These are phyloP conservation scores for Neodon shergylaensis DNA, from an alignment of 2,113 vertebrate genomes.

Conservation along the genomic window DNA sequence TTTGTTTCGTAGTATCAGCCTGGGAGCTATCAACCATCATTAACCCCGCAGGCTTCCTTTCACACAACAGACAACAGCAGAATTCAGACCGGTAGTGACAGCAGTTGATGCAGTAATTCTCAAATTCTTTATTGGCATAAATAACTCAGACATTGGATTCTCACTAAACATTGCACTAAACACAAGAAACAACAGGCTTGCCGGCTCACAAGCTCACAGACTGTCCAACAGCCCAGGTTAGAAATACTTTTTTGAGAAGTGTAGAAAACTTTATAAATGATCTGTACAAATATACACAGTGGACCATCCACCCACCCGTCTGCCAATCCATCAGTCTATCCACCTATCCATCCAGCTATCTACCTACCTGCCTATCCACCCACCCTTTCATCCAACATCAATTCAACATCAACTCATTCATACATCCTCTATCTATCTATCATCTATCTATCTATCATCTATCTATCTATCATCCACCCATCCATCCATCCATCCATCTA, in stretches of 20 bases:
- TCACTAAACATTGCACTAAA: constrained; percentile 95
- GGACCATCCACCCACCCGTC: constrained; percentile 44
- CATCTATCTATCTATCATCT: neutral
- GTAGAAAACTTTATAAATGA: constrained; percentile 99
- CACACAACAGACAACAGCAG: neutral
- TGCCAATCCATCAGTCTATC: constrained; percentile 23
- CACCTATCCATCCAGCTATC: neutral
- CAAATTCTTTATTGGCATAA: constrained; percentile 93
- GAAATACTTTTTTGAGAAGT: constrained; percentile 94
- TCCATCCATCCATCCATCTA: neutral
- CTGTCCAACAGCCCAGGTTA: constrained; percentile 93
- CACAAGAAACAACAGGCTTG: constrained; percentile 90
- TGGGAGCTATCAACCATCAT: neutral
- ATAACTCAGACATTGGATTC: constrained; percentile 92
- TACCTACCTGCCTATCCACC: neutral
- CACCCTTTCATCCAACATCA: constrained; percentile 35
- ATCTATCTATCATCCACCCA: neutral
- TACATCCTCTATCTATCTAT: neutral
- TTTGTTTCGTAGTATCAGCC: neutral
- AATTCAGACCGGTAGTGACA: constrained; percentile 35
- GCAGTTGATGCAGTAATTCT: constrained; percentile 71
- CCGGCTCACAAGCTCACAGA: constrained; percentile 90
- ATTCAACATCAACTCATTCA: neutral
- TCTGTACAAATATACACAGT: constrained; percentile 97
- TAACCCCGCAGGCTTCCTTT: neutral